phyloP scores from a whole-genome alignment of 2,113 vertebrate genomes.

The Catagonus wagneri region DNA sequence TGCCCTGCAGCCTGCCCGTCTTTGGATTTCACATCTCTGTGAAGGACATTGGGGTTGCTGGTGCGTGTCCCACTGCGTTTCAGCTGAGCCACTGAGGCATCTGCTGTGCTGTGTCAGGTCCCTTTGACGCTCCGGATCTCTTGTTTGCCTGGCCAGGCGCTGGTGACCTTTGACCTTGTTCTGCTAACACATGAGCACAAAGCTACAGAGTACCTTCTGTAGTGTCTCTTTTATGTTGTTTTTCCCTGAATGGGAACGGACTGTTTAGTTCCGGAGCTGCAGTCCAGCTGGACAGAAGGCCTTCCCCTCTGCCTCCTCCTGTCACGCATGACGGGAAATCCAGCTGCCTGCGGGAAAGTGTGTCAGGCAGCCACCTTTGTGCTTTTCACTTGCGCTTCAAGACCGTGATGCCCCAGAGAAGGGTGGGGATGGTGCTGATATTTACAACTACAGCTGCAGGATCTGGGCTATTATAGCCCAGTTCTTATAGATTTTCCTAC shows the following conservation, averaged over 20 bases:
- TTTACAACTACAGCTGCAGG: background rate
- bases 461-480: background rate
- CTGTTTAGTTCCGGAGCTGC: constrained; percentile 63
- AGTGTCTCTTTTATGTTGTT: background rate
- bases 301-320: constrained; percentile 5
- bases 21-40: constrained; percentile 11
- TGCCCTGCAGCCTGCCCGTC: background rate
- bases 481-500: background rate
- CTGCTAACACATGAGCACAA: background rate
- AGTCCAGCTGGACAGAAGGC: constrained; percentile 67
- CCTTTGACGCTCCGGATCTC: constrained; percentile 32
- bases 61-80: background rate
- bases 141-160: background rate
- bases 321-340: constrained; percentile 63
- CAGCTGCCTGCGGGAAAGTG: constrained; percentile 65
- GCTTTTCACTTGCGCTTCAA: background rate
- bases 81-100: background rate
- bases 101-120: background rate
- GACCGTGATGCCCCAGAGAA: background rate
- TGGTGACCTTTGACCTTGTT: background rate
- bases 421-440: background rate
- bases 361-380: background rate
- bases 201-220: background rate
- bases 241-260: constrained; percentile 54
- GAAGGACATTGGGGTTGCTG: background rate